These are phyloP conservation scores for Spilarctia lutea DNA, from an alignment of 2,888 invertebrate genomes.

Conservation along the genomic window DNA sequence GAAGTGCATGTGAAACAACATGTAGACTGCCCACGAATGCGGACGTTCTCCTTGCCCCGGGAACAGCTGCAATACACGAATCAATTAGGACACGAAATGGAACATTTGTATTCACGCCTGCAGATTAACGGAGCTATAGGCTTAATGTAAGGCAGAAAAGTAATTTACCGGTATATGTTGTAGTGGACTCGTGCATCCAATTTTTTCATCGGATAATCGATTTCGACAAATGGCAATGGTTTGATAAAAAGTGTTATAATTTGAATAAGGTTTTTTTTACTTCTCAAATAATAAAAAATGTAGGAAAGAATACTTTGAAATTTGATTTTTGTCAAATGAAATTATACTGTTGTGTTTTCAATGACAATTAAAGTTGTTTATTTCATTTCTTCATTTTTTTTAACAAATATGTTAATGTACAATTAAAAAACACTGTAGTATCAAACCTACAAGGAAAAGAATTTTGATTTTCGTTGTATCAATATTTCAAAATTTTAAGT, in stretches of 20 bases:
- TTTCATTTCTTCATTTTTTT: background rate
- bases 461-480: background rate
- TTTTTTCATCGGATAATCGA: background rate
- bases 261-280: background rate
- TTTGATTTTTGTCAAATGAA: background rate
- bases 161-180: background rate
- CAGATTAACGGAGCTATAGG: background rate
- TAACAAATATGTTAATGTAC: background rate
- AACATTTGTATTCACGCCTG: background rate
- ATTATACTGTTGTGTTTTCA: background rate
- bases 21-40: slow-evolving; percentile 90
- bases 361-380: background rate
- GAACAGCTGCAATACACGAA: slow-evolving; percentile 74
- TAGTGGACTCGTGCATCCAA: background rate
- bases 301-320: too few species aligned
- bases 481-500: background rate
- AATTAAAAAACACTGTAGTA: background rate
- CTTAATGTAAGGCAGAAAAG: background rate
- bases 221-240: background rate
- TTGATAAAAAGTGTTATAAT: background rate
- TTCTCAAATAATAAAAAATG: background rate
- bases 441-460: background rate
- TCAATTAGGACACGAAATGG: slow-evolving; percentile 3
- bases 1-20: slow-evolving; percentile 93
- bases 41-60: slow-evolving; percentile 88